Percentiles rank a stretch among this genome's conserved stretches.
Conservation (phyloP, 2,797 vertebrate species). For the Margarornis squamiger region DNA sequence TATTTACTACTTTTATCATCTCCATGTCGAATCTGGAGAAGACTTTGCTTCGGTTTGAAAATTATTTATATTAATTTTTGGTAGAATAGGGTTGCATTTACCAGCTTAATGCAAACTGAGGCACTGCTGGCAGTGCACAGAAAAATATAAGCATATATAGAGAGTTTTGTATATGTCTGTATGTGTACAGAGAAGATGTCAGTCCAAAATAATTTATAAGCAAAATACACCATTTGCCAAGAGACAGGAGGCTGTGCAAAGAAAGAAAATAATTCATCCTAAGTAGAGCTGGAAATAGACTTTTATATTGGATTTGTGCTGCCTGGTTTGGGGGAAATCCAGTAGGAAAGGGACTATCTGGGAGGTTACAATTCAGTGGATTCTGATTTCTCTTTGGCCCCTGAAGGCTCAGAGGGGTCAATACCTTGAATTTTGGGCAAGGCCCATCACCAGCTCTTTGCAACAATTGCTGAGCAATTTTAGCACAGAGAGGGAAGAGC, state of each 20-base stretch:
- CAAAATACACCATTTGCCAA: not conserved
- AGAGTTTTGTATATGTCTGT: not conserved
- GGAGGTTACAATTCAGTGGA: not conserved
- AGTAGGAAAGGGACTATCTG: not conserved
- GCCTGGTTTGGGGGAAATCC: not conserved
- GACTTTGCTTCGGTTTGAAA: not conserved
- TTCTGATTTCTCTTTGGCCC: not conserved
- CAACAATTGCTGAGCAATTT: not conserved
- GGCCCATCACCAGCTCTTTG: not conserved
- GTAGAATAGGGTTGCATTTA: not conserved
- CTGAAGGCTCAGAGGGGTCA: not conserved
- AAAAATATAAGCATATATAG: not conserved
- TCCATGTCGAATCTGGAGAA: not conserved
- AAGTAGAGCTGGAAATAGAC: not conserved
- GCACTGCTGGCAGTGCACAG: not conserved
- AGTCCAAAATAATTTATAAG: constrained; percentile 13
- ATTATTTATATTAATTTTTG: not conserved
- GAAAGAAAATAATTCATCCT: constrained; percentile 16
- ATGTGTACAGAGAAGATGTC: not conserved
- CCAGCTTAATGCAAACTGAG: not conserved
- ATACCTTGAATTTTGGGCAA: not conserved
- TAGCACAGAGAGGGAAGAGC: not conserved
- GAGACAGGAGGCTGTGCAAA: not conserved
- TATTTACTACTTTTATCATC: not conserved
- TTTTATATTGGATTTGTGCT: not conserved